These are phyloP conservation scores for Simalia tracyae DNA, from an alignment of 2,797 vertebrate genomes.

Conservation along the genomic window DNA sequence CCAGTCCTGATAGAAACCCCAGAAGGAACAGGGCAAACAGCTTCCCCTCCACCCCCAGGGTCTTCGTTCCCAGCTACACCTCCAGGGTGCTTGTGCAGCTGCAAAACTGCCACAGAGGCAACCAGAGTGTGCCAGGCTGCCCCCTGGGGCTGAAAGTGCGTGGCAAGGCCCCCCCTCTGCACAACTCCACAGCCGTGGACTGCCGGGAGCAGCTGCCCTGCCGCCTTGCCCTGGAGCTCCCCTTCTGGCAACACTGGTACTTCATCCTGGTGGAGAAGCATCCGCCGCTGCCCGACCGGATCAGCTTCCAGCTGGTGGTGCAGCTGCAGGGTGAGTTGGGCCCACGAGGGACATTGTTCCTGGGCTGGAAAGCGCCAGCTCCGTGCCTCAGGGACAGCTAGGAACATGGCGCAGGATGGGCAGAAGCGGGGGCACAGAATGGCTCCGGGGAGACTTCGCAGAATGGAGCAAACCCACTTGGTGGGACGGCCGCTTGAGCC, in stretches of 20 bases:
- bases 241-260: slow-evolving; percentile 97
- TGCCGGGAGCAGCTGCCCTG: slow-evolving; percentile 83
- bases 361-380: background rate
- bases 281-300: slow-evolving; percentile 61
- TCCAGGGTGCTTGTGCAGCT: slow-evolving; percentile 90
- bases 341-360: fast-evolving
- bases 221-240: slow-evolving; percentile 82
- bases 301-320: slow-evolving; percentile 90
- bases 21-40: fast-evolving
- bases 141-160: slow-evolving; percentile 89
- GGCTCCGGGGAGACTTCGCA: background rate
- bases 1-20: background rate
- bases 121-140: slow-evolving; percentile 80
- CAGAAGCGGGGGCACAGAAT: background rate
- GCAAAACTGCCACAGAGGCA: slow-evolving; percentile 82
- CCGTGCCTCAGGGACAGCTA: no score
- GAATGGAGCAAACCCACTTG: background rate
- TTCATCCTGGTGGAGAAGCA: slow-evolving; percentile 90
- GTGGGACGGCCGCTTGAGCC: background rate
- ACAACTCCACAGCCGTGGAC: slow-evolving; percentile 91
- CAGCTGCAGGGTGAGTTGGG: slow-evolving; percentile 87
- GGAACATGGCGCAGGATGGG: background rate
- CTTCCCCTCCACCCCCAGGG: slow-evolving; percentile 72
- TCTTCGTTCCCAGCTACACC: slow-evolving; percentile 94
- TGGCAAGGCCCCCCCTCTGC: slow-evolving; percentile 91